Evolutionary conservation across 2,888 invertebrate species (phyloP), one percentile per base, ranked within the genome.

Genomic region (Thumatha senex): DNA sequence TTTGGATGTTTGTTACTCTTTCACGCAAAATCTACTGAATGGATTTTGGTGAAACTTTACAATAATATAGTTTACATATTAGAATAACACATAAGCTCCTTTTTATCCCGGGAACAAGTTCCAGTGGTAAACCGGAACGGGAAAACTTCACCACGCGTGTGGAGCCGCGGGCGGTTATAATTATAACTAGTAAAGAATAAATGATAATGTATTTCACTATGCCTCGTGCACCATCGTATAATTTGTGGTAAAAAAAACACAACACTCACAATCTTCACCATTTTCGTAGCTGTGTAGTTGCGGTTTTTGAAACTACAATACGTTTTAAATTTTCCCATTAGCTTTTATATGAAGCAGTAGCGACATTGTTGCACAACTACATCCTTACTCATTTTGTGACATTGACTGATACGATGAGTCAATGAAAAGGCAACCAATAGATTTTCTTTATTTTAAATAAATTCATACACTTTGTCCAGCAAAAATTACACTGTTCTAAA

Each of bases 181-280:
- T n/a, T n/a, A n/a, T n/a, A n/a, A n/a, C n/a, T n/a, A n/a, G n/a
- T n/a, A n/a, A n/a, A n/a, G n/a, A n/a, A n/a, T n/a, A n/a, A n/a
- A n/a, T n/a, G n/a, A n/a, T n/a, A n/a, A n/a, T n/a, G n/a, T n/a
- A n/a, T n/a, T n/a, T n/a, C n/a, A n/a, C n/a, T n/a, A n/a, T n/a
- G n/a, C n/a, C n/a, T n/a, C n/a, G n/a, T n/a, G n/a, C n/a, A n/a
- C n/a, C n/a, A n/a, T n/a, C n/a, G 18, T 24, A 24, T 24, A 24
- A 24, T 24, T 24, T 24, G 18, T 24, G 15, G 3, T 33, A 43
- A 18, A 43, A n/a, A 12, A 43, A 33, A 48, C 30, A 29, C 12
- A 33, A 39, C 46, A 51, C 51, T 51, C 43, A 51, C 51, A 40
- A 43, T 40, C 29, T 51, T 51, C 46, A 51, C 47, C 51, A 51